phyloP scores from a whole-genome alignment of 2,888 invertebrate species.

The Drosophila infuscata region DNA sequence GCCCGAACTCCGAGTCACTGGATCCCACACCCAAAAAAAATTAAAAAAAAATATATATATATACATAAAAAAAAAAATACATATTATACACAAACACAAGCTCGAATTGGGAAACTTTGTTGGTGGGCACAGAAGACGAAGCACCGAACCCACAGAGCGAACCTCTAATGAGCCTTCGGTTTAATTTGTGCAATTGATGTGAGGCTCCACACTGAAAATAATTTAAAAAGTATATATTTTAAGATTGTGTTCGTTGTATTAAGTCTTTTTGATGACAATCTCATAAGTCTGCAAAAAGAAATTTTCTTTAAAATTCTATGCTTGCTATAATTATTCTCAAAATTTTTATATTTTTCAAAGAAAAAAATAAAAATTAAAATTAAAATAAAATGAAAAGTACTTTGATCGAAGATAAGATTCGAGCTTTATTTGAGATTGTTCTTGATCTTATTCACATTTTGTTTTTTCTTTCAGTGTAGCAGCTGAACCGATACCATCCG shows the following conservation, averaged over 20 bases:
- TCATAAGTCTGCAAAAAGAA: no score
- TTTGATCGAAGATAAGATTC: not conserved
- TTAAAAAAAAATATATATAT: not conserved
- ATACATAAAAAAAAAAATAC: not conserved
- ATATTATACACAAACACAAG: conserved; percentile 2
- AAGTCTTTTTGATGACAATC: not conserved
- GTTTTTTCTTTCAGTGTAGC: not conserved
- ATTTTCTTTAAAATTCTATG: not conserved
- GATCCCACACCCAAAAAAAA: conserved; percentile 39
- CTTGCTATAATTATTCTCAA: not conserved
- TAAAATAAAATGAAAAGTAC: not conserved
- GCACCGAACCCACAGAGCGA: not conserved
- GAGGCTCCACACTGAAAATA: not conserved
- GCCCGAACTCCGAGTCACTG: conserved; percentile 11
- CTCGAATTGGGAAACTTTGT: conserved; percentile 35
- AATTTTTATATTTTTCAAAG: not conserved
- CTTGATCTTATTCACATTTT: not conserved
- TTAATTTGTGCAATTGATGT: conserved; percentile 72
- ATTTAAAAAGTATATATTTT: not conserved
- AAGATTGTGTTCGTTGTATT: not conserved
- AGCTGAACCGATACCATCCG: not conserved
- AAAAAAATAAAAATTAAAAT: no score
- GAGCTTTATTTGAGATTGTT: not conserved
- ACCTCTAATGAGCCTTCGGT: conserved; percentile 61
- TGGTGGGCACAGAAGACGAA: conserved; percentile 44